phyloP scores from a whole-genome alignment of 2,113 vertebrate genomes.

The Chinchilla lanigera region DNA sequence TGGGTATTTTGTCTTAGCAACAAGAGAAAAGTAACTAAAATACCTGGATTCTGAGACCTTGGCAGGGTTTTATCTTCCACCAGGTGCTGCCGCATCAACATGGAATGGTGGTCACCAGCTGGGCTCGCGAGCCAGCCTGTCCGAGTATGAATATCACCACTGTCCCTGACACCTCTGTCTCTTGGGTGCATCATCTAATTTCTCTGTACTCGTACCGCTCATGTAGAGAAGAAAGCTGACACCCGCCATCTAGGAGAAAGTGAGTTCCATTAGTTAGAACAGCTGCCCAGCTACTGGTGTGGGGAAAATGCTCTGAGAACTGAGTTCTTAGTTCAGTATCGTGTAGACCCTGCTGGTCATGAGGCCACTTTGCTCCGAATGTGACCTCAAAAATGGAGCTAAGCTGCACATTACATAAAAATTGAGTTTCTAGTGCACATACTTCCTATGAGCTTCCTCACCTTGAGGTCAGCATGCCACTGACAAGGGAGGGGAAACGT shows the following conservation, averaged over 20 bases:
- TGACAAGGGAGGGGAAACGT: background rate
- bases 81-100: no score
- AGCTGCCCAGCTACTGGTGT: rapidly evolving
- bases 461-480: background rate
- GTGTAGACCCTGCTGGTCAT: background rate
- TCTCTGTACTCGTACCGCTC: background rate
- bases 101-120: no score
- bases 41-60: background rate
- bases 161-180: rapidly evolving
- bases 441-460: background rate
- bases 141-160: background rate
- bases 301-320: background rate
- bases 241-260: rapidly evolving
- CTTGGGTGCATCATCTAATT: rapidly evolving
- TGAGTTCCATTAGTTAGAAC: rapidly evolving
- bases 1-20: no score
- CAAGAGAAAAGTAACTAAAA: no score
- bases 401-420: background rate
- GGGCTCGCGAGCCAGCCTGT: rapidly evolving
- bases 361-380: background rate
- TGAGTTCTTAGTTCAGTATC: rapidly evolving
- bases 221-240: background rate
- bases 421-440: background rate
- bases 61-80: background rate
- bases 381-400: background rate